Evolutionary conservation across 2,888 invertebrate species (phyloP).

Genomic region (Fissipunctia ypsillon): DNA sequence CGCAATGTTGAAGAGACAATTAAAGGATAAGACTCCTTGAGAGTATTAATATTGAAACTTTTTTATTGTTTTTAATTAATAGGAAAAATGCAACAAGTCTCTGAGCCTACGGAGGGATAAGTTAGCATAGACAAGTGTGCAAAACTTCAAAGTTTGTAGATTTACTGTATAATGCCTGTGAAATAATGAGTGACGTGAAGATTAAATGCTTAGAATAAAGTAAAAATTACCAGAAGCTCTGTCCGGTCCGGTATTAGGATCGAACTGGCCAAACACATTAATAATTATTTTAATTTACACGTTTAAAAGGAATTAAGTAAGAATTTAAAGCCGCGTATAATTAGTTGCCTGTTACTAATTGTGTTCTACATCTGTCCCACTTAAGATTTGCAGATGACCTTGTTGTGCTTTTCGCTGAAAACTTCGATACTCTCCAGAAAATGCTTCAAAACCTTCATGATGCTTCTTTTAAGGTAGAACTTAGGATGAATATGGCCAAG

Average conservation of each 20-base stretch:
- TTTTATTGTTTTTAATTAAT: not conserved
- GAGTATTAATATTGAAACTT: no score
- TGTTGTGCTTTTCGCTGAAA: no score
- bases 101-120: no score
- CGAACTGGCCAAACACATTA: not conserved
- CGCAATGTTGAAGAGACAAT: not conserved
- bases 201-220: not conserved
- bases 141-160: no score
- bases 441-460: no score
- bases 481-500: no score
- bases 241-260: not conserved
- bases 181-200: no score
- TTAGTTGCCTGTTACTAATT: not conserved
- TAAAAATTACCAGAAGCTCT: not conserved
- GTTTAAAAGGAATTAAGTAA: conserved; percentile 2
- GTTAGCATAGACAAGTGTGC: no score
- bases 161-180: not conserved
- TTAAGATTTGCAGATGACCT: no score
- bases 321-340: conserved; percentile 1
- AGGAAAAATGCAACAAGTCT: not conserved
- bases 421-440: no score
- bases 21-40: not conserved
- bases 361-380: no score
- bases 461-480: no score
- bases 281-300: conserved; percentile 10